phyloP scores from a whole-genome alignment of 2,797 vertebrate genomes.

The Crocidura indochinensis region DNA sequence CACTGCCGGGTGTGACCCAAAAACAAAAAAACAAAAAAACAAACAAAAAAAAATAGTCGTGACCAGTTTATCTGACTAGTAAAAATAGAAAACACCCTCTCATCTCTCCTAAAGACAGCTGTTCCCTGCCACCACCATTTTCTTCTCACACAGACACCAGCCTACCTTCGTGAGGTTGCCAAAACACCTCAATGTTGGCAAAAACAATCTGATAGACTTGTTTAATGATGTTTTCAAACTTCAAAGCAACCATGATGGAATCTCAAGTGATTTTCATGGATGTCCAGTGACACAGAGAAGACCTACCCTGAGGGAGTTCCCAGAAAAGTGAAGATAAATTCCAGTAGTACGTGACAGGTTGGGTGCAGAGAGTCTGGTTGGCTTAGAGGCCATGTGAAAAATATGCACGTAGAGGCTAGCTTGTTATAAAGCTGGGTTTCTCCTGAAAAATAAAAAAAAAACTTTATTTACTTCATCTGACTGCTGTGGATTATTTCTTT shows the following conservation, averaged over 20 bases:
- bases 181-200: constrained; percentile 84
- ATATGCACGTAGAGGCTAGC: too few relatives aligned
- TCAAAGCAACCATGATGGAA: constrained; percentile 83
- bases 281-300: constrained; percentile 42
- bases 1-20: too few relatives aligned
- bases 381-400: too few relatives aligned
- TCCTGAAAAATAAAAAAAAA: too few relatives aligned
- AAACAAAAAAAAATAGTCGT: too few relatives aligned
- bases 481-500: too few relatives aligned
- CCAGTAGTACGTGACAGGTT: constrained; percentile 14
- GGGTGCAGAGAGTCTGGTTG: too few relatives aligned
- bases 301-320: too few relatives aligned
- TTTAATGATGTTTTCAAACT: constrained; percentile 71
- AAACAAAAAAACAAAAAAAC: too few relatives aligned
- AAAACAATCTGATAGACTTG: constrained; percentile 31
- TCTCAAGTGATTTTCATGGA: constrained; percentile 68
- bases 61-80: constrained; percentile 38
- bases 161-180: constrained; percentile 73
- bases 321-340: background rate
- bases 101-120: background rate
- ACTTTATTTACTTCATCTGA: too few relatives aligned
- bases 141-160: constrained; percentile 64
- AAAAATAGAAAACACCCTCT: background rate
- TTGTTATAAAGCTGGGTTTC: too few relatives aligned
- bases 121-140: constrained; percentile 27